Base-by-base conservation (phyloP, 1,140 invertebrate species). In the Cherax destructor region DNA sequence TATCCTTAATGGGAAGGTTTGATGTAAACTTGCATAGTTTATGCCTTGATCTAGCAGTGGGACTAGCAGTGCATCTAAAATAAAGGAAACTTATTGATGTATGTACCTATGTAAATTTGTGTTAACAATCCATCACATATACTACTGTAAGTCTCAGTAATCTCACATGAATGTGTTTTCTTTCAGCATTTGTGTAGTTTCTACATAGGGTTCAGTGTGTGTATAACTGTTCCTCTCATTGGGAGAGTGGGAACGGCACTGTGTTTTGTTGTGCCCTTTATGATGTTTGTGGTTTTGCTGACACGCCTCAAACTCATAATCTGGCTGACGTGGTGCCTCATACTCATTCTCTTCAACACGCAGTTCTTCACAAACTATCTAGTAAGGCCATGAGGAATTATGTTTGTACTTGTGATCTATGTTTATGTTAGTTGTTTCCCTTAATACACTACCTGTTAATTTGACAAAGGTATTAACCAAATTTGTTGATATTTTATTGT, bases 281-380 rank as follows among this genome's bases (percentile, higher is more conserved):
- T 92, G n/a, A 89, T 92, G 92, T 92, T 92, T 72, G 83, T 91
- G n/a, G 92, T 92, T 41, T 50, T 92, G 18, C 56, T 90, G 7
- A 92, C 92, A 4, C 56, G 92, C 13, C 80, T 87, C 41, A 92
- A 92, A 72, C 88, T 91, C 30, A 50, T 92, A 1, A 76, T 92
- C 24, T 92, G 92, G 92, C 85, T 92, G 4, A 74, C 92, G 4
- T 92, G 92, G 92, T 92, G 92, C 50, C 85, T 91, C 84, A 91
- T 92, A 11, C 77, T 92, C 24, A 76, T 92, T 10, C 85, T 92
- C 65, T 91, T 92, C 88, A 92, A 92, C 61, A 90, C 89, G 50
- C 69, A 86, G 50, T 91, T 87, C 69, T 90, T 92, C 52, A 87
- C 52, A 10, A 72, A 18, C 61, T 83, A 87, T 76, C 41, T 92